Conservation (phyloP, 2,888 invertebrate species). For the Girardia tigrina region DNA sequence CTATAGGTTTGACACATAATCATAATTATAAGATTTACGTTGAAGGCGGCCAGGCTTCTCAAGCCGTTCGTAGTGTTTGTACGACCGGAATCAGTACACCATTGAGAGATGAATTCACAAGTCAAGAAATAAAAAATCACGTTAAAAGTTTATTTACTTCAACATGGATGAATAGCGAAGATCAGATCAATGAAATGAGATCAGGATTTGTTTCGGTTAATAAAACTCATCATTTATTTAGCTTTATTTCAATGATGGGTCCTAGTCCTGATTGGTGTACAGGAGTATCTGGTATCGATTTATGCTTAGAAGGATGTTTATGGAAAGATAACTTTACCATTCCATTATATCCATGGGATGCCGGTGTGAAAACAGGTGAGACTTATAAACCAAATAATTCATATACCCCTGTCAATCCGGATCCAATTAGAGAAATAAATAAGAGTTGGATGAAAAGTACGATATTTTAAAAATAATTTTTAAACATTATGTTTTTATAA, state of each 20-base stretch:
- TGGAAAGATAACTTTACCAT: slow-evolving; percentile 71
- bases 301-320: slow-evolving; percentile 74
- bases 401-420: neutral
- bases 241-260: slow-evolving; percentile 82
- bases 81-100: slow-evolving; percentile 79
- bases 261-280: slow-evolving; percentile 96
- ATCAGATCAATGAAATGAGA: slow-evolving; percentile 38
- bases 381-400: slow-evolving; percentile 59
- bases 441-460: slow-evolving; percentile 7
- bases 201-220: slow-evolving; percentile 46
- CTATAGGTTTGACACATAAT: slow-evolving; percentile 68
- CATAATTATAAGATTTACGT: slow-evolving; percentile 73
- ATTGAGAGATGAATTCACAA: slow-evolving; percentile 74
- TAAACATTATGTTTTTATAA: neutral
- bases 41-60: slow-evolving; percentile 68
- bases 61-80: slow-evolving; percentile 79
- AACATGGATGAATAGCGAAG: slow-evolving; percentile 44
- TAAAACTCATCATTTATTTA: slow-evolving; percentile 75
- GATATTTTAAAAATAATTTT: too few relatives aligned
- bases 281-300: slow-evolving; percentile 74
- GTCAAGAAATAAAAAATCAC: slow-evolving; percentile 60
- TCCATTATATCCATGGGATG: slow-evolving; percentile 84
- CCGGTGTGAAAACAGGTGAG: slow-evolving; percentile 80
- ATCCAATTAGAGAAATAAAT: slow-evolving; percentile 31
- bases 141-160: slow-evolving; percentile 46